Evolutionary conservation across 1,140 invertebrate genomes (phyloP), one percentile per base, ranked within the genome.

Genomic region (Aphelinus certus): DNA sequence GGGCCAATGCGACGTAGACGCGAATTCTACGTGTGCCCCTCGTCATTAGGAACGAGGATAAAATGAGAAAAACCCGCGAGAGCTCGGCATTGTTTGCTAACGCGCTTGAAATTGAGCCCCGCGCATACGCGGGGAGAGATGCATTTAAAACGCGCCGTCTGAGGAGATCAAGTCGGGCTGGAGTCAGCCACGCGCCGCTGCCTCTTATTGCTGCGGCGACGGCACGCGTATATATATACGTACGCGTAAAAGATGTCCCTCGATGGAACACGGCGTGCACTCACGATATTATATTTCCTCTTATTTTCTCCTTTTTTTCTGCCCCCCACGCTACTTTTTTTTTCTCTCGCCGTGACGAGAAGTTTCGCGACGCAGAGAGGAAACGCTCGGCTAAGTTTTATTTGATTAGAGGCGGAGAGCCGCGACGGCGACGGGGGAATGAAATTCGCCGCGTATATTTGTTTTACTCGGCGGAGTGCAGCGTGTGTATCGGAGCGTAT

Each of bases 301-400:
- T 26, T 26, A 26, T 26, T 48, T 61, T 43, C 7, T 26, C 55
- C 49, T 53, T 10, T 53, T 47, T 45, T 46, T 67, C 53, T 4
- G 3, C 6, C 49, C 56, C 65, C 58, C 47, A 7, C 43, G 7
- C 55, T 49, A 43, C 53, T 1, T n/a, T 6, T 67, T 67, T 57
- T 68, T 60, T 67, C 9, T 55, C 56, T 45, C 3, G 42, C 1
- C 26, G 66, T 43, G 3, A 26, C 26, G 26, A 26, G 26, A 26
- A 47, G 47, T 57, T 58, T 66, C 51, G 45, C 5, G 46, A 5
- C 47, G 3, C 55, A 57, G 71, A 26, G 26, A 26, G 55, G 65
- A 73, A 73, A 73, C 65, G 65, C 71, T 73, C 71, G n/a, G 4
- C 49, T 48, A 64, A 71, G 51, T 66, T 73, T 73, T 73, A 73